Conservation (phyloP, 2,113 vertebrate genomes). For the Narcine bancroftii region DNA sequence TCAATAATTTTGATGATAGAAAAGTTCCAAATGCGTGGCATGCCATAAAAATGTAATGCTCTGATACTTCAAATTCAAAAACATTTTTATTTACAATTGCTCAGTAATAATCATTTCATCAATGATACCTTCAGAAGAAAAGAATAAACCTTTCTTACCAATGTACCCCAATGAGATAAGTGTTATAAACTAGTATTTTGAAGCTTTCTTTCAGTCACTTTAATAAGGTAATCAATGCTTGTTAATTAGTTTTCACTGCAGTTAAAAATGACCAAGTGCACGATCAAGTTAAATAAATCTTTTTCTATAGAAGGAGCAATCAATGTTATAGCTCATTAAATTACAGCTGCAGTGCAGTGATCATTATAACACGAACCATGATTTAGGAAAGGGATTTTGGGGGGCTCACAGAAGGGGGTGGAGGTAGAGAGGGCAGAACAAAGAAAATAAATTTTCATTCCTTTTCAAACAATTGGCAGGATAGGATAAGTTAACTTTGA, state of each 20-base stretch:
- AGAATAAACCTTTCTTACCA: background rate
- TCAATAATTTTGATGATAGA: background rate
- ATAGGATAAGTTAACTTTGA: background rate
- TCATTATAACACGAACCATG: slow-evolving; percentile 4
- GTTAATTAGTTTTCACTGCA: slow-evolving; percentile 38
- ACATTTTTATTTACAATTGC: background rate
- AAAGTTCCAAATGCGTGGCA: background rate
- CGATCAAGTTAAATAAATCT: slow-evolving; percentile 39
- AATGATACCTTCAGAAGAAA: background rate
- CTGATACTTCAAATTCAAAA: background rate
- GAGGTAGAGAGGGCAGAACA: background rate
- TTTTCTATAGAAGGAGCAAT: slow-evolving; percentile 40
- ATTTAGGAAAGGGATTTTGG: slow-evolving; percentile 19
- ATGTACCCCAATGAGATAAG: background rate
- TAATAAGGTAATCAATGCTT: slow-evolving; percentile 33
- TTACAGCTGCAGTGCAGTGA: background rate
- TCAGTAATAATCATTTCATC: background rate
- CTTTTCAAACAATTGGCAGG: background rate
- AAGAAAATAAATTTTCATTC: background rate
- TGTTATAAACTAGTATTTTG: slow-evolving; percentile 17
- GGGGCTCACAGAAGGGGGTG: background rate
- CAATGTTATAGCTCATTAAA: slow-evolving; percentile 36
- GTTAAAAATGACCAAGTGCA: slow-evolving; percentile 38
- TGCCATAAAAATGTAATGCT: background rate
- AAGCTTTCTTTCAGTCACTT: slow-evolving; percentile 22